Base-by-base conservation (phyloP, 2,888 invertebrate species). In the Micoletzkya japonica region DNA sequence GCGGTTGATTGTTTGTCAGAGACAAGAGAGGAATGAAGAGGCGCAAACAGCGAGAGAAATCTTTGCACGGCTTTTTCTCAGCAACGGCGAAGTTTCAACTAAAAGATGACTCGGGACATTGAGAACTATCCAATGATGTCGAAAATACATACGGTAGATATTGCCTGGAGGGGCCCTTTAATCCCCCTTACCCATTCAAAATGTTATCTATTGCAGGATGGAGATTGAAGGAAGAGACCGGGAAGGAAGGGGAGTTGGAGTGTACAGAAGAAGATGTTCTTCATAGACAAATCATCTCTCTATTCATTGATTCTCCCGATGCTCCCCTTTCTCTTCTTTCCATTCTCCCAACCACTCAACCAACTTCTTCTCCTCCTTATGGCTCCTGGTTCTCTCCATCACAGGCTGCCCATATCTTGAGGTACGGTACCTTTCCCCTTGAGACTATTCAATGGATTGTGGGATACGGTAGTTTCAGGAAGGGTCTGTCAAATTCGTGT, bases 401-500 rank as follows among this genome's bases (percentile, higher is more conserved):
- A 14, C 39, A 60, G 28, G 37, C 60, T 39, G 28, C 44, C 28
- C 60, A 60, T 60, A 24, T 60, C 2, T n/a, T 60, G 17, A 60
- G 44, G 60, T 60, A 1, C 17, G 57, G 32, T 14, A 2, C 1
- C 14, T 20, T 30, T 56, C 56, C 10, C 1, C 6, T 34, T 20
- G 32, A 30, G 6, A 52, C 26, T 14, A 14, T 52, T 52, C 52
- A 14, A n/a, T 52, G 24, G 14, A 52, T 14, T 52, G 7, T n/a
- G 14, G 24, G 14, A 52, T n/a, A 52, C 24, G 6, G 24, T n/a
- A 52, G 6, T 14, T 52, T 64, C 66, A 81, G 81, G 73, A 72
- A 72, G 59, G 79, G 79, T 17, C 34, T 81, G 26, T 54, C 57
- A 20, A 37, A 69, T 10, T 78, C 80, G 7, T 68, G 73, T 34